phyloP scores from a whole-genome alignment of 2,888 invertebrate species.

The Drosophila nigritarsus region DNA sequence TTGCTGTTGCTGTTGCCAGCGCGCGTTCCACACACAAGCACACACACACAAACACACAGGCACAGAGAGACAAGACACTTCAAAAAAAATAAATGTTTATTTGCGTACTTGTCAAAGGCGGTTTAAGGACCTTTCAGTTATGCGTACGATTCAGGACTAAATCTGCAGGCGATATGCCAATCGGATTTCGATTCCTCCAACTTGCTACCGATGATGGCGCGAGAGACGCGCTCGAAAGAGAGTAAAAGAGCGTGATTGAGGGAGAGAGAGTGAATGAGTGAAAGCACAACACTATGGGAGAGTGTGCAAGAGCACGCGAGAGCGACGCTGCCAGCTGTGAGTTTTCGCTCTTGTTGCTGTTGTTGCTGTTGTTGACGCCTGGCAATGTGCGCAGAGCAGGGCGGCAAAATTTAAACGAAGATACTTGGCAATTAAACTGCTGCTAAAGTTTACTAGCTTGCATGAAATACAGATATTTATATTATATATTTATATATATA shows the following conservation, averaged over 20 bases:
- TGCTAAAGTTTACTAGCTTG: not conserved
- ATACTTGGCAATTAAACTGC: not conserved
- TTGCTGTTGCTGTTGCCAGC: slow-evolving; percentile 41
- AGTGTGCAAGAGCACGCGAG: not conserved
- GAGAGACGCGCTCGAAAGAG: slow-evolving; percentile 3
- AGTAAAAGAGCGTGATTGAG: slow-evolving; percentile 7
- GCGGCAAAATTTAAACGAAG: slow-evolving; percentile 21
- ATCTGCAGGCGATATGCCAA: slow-evolving; percentile 44
- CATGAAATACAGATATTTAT: not conserved
- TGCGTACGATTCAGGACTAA: slow-evolving; percentile 77
- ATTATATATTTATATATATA: too few species aligned
- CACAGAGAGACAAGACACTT: slow-evolving; percentile 37
- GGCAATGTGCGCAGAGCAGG: slow-evolving; percentile 10
- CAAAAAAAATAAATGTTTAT: slow-evolving; percentile 39
- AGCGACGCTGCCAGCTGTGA: slow-evolving; percentile 36
- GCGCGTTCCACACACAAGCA: slow-evolving; percentile 40
- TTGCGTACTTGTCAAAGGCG: slow-evolving; percentile 51
- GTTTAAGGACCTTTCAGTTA: slow-evolving; percentile 68
- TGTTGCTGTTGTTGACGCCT: slow-evolving; percentile 16
- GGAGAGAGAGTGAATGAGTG: not conserved
- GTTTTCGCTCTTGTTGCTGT: slow-evolving; percentile 6
- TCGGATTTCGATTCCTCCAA: slow-evolving; percentile 39
- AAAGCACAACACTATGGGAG: not conserved
- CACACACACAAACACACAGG: slow-evolving; percentile 26
- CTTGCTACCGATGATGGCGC: slow-evolving; percentile 17